phyloP scores from a whole-genome alignment of 2,888 invertebrate species.

The Mantis religiosa region DNA sequence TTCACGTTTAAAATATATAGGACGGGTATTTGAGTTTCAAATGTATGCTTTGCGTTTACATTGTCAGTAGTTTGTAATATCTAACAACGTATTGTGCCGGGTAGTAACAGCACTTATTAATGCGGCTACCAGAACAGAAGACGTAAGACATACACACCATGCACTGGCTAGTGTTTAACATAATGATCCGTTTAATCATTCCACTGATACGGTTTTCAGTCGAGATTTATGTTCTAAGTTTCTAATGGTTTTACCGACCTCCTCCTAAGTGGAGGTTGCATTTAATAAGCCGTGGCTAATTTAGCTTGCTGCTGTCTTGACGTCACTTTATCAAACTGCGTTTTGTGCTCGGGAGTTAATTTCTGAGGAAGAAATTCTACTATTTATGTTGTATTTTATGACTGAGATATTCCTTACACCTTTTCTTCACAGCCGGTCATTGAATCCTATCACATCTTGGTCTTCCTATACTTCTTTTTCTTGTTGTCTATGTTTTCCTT shows the following conservation, averaged over 20 bases:
- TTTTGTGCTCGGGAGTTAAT: background rate
- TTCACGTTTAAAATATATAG: too few relatives aligned
- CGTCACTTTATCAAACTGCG: background rate
- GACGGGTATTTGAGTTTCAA: too few relatives aligned
- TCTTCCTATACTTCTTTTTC: too few relatives aligned
- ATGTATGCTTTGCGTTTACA: too few relatives aligned
- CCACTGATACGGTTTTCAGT: background rate
- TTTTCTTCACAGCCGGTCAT: too few relatives aligned
- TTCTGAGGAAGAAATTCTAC: background rate
- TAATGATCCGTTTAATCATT: background rate
- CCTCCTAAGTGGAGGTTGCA: background rate
- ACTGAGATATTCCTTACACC: too few relatives aligned
- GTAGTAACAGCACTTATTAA: background rate
- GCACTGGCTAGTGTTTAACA: background rate
- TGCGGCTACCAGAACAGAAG: background rate
- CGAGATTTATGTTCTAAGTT: background rate
- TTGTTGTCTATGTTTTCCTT: too few relatives aligned
- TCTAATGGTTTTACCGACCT: background rate
- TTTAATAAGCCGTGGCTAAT: background rate
- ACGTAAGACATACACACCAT: background rate
- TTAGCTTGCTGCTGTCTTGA: background rate
- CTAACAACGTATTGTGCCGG: too few relatives aligned
- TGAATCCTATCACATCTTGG: too few relatives aligned
- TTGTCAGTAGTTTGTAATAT: too few relatives aligned
- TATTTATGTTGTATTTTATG: too few relatives aligned